phyloP scores from a whole-genome alignment of 2,888 invertebrate species.

The Dorcus parallelipipedus region DNA sequence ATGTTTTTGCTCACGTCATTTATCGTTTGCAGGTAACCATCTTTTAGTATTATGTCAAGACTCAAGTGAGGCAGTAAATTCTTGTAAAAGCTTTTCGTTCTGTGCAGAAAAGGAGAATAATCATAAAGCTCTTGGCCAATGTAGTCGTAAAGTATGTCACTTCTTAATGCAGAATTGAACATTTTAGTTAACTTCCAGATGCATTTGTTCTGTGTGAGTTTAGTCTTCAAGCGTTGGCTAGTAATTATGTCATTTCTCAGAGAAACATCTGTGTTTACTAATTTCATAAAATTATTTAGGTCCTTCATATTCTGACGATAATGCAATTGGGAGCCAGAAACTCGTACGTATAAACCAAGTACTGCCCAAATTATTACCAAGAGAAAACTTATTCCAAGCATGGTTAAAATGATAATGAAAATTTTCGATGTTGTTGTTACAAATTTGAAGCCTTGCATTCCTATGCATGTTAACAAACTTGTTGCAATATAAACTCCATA shows the following conservation, averaged over 20 bases:
- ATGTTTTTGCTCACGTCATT: constrained; percentile 24
- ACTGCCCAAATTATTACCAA: constrained; percentile 6
- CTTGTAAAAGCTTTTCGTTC: constrained; percentile 12
- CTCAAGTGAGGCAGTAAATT: constrained; percentile 15
- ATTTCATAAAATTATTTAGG: constrained; percentile 4
- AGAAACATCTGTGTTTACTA: neutral
- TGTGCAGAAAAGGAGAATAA: constrained; percentile 8
- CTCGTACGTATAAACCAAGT: constrained; percentile 7
- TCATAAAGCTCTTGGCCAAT: constrained; percentile 11
- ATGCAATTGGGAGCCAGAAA: constrained; percentile 5
- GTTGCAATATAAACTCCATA: constrained; percentile 11
- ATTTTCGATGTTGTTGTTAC: neutral
- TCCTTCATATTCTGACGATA: constrained; percentile 10
- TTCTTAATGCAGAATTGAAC: constrained; percentile 10
- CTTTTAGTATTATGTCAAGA: constrained; percentile 18
- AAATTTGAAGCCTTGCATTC: constrained; percentile 9
- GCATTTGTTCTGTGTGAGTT: constrained; percentile 1
- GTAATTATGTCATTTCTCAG: constrained; percentile 5
- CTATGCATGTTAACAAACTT: constrained; percentile 6
- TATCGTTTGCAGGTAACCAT: constrained; percentile 23
- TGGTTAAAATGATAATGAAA: neutral
- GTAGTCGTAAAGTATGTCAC: constrained; percentile 17
- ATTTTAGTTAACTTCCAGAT: constrained; percentile 6
- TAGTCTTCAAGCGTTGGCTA: constrained; percentile 13
- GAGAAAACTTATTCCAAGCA: neutral